Percentiles rank a stretch among this genome's conserved stretches.
These are phyloP conservation scores for Stenolophus ochropezus DNA, from an alignment of 2,888 invertebrate species.

Conservation along the genomic window DNA sequence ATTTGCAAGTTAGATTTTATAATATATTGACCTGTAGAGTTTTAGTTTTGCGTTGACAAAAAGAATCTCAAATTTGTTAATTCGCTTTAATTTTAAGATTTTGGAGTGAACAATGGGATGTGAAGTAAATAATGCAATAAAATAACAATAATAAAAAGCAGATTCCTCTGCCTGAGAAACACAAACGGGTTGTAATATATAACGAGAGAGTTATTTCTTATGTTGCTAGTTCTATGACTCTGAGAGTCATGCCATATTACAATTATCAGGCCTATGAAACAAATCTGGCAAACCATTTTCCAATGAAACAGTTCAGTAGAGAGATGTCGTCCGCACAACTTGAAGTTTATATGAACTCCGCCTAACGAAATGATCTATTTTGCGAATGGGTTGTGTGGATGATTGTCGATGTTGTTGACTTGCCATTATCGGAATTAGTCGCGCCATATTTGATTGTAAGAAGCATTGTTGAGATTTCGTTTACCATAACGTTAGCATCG, in stretches of 20 bases:
- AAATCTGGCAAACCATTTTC: conserved; percentile 3
- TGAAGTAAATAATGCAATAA: conserved; percentile 55
- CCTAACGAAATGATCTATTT: conserved; percentile 11
- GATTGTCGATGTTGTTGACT: conserved; percentile 54
- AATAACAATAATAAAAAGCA: conserved; percentile 53
- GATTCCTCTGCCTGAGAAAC: conserved; percentile 36
- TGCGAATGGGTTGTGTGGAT: conserved; percentile 14
- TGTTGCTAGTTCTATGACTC: conserved; percentile 25
- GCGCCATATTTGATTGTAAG: conserved; percentile 63
- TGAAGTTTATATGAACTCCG: conserved; percentile 6
- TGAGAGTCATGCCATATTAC: conserved; percentile 24
- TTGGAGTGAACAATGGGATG: conserved; percentile 40
- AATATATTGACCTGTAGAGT: conserved; percentile 53
- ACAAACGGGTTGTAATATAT: conserved; percentile 51
- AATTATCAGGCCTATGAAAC: conserved; percentile 11
- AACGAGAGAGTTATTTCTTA: conserved; percentile 26
- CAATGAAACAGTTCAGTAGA: conserved; percentile 1
- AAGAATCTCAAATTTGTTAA: conserved; percentile 44
- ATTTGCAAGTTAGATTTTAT: conserved; percentile 58
- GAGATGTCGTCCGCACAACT: conserved; percentile 6
- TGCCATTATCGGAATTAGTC: conserved; percentile 62
- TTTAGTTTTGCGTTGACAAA: conserved; percentile 43
- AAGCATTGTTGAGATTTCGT: conserved; percentile 54
- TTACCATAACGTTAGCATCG: conserved; percentile 56
- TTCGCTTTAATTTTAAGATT: conserved; percentile 2